These are phyloP conservation scores for Drosophila prolongata DNA, from an alignment of 2,888 invertebrate species.

Conservation along the genomic window DNA sequence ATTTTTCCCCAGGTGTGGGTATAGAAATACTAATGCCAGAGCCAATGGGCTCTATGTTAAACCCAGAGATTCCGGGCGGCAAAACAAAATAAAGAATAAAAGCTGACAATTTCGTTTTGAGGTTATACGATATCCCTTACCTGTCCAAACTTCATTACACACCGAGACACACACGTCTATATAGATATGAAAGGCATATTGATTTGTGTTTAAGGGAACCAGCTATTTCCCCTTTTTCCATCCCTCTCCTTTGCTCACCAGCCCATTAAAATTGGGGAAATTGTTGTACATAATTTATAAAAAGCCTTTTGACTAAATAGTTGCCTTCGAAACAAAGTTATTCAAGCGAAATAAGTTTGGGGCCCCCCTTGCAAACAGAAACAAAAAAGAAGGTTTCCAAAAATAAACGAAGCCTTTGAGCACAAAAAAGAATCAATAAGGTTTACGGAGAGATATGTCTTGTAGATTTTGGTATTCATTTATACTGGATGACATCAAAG, in stretches of 20 bases:
- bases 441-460: neutral
- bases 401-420: conserved; percentile 11
- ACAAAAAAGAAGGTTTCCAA: conserved; percentile 11
- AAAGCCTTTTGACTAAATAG: conserved; percentile 29
- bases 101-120: conserved; percentile 31
- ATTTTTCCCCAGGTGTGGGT: neutral
- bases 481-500: conserved; percentile 1
- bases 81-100: conserved; percentile 4
- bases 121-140: conserved; percentile 17
- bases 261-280: conserved; percentile 40
- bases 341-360: conserved; percentile 24
- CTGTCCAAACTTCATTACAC: conserved; percentile 21
- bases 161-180: neutral
- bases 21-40: conserved; percentile 18
- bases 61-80: conserved; percentile 11
- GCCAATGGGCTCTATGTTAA: conserved; percentile 10
- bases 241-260: neutral
- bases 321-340: conserved; percentile 25
- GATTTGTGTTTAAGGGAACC: conserved; percentile 28
- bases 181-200: conserved; percentile 23
- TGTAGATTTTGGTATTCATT: neutral
- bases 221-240: neutral
- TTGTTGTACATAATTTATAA: conserved; percentile 47
- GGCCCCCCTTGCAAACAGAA: neutral
- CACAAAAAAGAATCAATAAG: conserved; percentile 24